Conservation (phyloP, 1,140 invertebrate species). For the Diorhabda carinulata region DNA sequence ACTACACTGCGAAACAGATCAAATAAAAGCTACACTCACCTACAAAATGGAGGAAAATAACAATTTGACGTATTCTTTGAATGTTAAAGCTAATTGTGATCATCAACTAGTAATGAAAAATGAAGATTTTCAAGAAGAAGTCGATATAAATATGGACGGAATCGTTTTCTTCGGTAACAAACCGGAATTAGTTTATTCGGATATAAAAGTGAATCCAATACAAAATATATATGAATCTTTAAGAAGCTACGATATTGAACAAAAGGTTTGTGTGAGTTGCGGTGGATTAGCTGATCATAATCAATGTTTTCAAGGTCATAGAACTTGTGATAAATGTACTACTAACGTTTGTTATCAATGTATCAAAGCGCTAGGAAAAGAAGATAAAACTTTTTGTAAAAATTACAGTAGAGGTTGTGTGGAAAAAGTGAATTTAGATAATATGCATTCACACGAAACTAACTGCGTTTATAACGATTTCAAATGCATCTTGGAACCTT, state of each 20-base stretch:
- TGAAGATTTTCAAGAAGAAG: background rate
- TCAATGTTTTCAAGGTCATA: conserved; percentile 21
- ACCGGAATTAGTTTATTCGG: conserved; percentile 4
- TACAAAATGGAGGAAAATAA: conserved; percentile 7
- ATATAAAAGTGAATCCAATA: conserved; percentile 1
- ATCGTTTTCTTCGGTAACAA: conserved; percentile 5
- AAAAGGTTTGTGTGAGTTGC: conserved; percentile 1
- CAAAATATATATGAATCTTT: conserved; percentile 14
- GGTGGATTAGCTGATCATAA: background rate
- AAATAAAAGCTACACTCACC: background rate
- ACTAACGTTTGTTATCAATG: conserved; percentile 18
- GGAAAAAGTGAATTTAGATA: background rate
- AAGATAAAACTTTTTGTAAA: conserved; percentile 20
- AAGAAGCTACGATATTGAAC: background rate
- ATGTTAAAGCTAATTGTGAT: conserved; percentile 8
- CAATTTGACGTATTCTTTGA: conserved; percentile 4
- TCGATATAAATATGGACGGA: background rate
- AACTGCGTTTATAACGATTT: conserved; percentile 18
- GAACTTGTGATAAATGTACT: conserved; percentile 21
- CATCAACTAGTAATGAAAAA: background rate
- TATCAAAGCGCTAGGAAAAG: conserved; percentile 9
- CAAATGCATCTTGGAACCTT: conserved; percentile 12
- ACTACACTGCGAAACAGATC: background rate
- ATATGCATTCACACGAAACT: conserved; percentile 10
- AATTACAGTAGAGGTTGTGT: conserved; percentile 26